These are phyloP conservation scores for Centrocercus urophasianus DNA, from an alignment of 2,113 vertebrate genomes.

Conservation along the genomic window DNA sequence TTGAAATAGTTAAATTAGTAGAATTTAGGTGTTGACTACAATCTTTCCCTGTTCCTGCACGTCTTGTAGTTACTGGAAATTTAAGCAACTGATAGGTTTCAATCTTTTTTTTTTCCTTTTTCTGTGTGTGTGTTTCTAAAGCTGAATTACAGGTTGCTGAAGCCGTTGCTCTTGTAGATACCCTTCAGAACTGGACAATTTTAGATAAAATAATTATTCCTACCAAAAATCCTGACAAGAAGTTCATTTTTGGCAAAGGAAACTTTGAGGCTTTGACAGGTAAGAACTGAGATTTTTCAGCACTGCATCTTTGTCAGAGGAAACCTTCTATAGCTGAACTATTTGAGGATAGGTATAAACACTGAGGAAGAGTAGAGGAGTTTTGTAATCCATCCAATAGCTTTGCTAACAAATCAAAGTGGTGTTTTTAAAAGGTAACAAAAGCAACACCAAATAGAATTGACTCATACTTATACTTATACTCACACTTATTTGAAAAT, in stretches of 20 bases:
- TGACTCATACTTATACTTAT: background rate
- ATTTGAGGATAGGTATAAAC: background rate
- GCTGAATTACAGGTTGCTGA: constrained; percentile 90
- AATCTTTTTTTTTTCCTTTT: background rate
- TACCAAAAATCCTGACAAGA: constrained; percentile 86
- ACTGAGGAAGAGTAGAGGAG: background rate
- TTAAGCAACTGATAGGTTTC: background rate
- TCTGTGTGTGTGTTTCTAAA: constrained; percentile 5
- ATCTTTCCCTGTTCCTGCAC: background rate
- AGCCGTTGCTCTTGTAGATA: constrained; percentile 86
- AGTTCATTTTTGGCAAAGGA: constrained; percentile 88
- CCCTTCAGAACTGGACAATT: constrained; percentile 87
- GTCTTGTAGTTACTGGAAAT: background rate
- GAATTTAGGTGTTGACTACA: background rate
- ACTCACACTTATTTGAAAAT: background rate
- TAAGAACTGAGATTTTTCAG: constrained; percentile 57
- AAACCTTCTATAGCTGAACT: background rate
- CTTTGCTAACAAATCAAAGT: background rate
- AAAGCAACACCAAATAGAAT: background rate
- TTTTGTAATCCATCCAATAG: background rate
- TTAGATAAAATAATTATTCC: constrained; percentile 85
- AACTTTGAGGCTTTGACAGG: constrained; percentile 89
- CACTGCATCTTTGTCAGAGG: background rate
- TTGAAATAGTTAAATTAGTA: background rate
- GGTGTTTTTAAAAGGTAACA: background rate